Conservation (phyloP, 2,888 invertebrate species). For the Amphipyra tragopoginis region DNA sequence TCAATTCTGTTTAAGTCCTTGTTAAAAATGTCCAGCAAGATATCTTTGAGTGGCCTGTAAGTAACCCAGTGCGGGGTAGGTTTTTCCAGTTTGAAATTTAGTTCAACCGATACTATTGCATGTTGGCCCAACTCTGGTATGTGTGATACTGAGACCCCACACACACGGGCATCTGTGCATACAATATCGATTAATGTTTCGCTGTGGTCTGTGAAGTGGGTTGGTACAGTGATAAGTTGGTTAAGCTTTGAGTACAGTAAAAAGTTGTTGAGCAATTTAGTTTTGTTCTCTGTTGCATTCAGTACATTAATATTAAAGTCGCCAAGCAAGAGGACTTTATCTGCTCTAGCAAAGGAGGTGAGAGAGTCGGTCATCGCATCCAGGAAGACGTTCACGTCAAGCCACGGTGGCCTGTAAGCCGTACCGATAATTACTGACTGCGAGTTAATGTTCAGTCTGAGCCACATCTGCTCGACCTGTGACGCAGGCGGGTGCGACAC, state of each 20-base stretch:
- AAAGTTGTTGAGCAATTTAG: neutral
- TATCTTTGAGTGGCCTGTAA: neutral
- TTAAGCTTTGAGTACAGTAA: neutral
- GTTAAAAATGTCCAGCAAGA: neutral
- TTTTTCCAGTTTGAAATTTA: neutral
- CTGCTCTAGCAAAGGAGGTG: neutral
- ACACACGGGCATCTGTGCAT: neutral
- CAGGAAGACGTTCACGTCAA: neutral
- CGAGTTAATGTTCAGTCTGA: neutral
- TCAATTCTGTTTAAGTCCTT: neutral
- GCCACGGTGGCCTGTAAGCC: neutral
- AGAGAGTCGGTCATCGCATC: neutral
- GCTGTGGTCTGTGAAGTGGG: neutral
- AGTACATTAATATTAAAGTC: no score
- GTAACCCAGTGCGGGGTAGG: neutral
- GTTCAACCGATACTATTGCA: no score
- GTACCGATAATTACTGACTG: neutral
- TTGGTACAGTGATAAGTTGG: neutral
- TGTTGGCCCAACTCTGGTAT: neutral
- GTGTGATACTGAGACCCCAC: neutral
- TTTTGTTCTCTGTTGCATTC: neutral
- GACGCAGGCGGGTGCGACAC: no score
- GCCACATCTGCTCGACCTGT: constrained; percentile 4
- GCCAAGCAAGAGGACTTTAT: neutral
- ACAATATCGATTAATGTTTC: neutral